Conservation (phyloP, 2,113 vertebrate genomes). For the Cettia cetti region DNA sequence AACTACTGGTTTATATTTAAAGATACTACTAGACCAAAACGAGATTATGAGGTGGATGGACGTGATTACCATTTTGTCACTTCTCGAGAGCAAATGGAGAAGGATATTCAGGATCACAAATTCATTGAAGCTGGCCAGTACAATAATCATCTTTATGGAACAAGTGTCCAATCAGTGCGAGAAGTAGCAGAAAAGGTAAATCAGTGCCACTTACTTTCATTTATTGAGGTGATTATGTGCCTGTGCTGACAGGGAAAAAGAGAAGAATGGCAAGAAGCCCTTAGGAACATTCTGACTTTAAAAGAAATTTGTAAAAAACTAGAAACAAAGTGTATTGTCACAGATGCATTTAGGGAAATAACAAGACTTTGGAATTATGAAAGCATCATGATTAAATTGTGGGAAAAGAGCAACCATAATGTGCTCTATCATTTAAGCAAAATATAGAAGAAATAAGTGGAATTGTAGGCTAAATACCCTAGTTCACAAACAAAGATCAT, state of each 20-base stretch:
- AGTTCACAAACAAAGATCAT: background rate
- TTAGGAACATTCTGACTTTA: background rate
- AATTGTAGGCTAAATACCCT: background rate
- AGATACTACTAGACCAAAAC: conserved; percentile 97
- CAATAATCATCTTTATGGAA: conserved; percentile 97
- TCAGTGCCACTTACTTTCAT: background rate
- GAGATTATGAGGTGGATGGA: conserved; percentile 95
- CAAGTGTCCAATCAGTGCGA: conserved; percentile 95
- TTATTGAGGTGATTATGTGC: background rate
- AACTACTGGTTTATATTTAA: conserved; percentile 47
- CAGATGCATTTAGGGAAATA: background rate
- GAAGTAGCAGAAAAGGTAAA: conserved; percentile 95
- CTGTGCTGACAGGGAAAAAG: background rate
- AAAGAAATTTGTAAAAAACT: background rate
- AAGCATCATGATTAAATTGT: background rate
- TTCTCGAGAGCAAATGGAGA: conserved; percentile 97
- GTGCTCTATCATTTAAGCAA: background rate
- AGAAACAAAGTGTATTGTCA: background rate
- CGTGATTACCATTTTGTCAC: conserved; percentile 96
- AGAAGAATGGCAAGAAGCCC: background rate
- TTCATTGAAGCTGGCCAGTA: conserved; percentile 99
- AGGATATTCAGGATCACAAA: conserved; percentile 96
- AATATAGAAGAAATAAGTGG: background rate
- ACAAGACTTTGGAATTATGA: background rate
- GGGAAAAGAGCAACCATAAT: background rate